These are phyloP conservation scores for Etheostoma cragini DNA, from an alignment of 2,113 vertebrate species.

Conservation along the genomic window DNA sequence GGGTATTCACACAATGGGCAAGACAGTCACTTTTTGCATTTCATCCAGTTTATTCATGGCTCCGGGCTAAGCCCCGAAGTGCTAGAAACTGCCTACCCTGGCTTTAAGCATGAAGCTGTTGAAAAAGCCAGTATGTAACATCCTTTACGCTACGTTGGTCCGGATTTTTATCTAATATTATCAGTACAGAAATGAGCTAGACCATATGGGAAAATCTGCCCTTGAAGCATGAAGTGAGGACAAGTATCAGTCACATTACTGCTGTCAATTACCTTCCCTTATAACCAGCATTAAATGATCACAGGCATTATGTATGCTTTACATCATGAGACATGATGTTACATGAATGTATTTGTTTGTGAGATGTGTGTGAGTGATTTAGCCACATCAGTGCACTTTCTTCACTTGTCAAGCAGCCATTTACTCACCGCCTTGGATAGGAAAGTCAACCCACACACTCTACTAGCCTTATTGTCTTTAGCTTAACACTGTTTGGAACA, in stretches of 20 bases:
- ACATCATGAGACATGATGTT: background rate
- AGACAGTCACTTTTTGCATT: no score
- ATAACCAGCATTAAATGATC: conserved; percentile 20
- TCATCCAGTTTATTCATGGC: no score
- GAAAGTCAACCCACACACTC: conserved; percentile 40
- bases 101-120: no score
- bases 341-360: background rate
- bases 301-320: background rate
- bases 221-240: conserved; percentile 7
- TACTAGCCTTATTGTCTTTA: conserved; percentile 15
- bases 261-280: conserved; percentile 14
- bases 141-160: background rate
- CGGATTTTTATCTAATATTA: background rate
- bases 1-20: no score
- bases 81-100: no score
- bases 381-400: background rate
- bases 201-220: conserved; percentile 3
- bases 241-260: background rate
- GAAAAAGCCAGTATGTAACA: background rate
- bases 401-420: background rate
- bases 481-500: conserved; percentile 13
- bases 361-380: background rate
- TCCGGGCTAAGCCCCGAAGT: no score
- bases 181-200: background rate
- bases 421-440: conserved; percentile 15